A percentile compares a stretch with the other conserved stretches of the same genome.
These are phyloP conservation scores for Microplitis demolitor DNA, from an alignment of 1,140 invertebrate genomes.

Conservation along the genomic window DNA sequence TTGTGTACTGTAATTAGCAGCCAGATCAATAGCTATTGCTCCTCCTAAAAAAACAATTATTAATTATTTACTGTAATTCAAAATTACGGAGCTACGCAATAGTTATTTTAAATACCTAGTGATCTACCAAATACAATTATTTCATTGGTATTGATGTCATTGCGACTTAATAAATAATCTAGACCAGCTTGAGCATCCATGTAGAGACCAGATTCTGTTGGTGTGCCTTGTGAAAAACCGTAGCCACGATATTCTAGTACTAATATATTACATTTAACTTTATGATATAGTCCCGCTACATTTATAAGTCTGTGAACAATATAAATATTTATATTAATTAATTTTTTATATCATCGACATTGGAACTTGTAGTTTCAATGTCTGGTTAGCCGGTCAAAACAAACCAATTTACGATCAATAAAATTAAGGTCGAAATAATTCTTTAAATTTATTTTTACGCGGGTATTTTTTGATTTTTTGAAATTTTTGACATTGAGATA, in stretches of 20 bases:
- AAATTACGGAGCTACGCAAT: background rate
- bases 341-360: background rate
- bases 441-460: too few species aligned
- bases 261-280: constrained; percentile 82
- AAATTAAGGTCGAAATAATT: too few species aligned
- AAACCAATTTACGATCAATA: too few species aligned
- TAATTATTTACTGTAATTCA: background rate
- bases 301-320: constrained; percentile 70
- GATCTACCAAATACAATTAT: constrained; percentile 94
- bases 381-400: background rate
- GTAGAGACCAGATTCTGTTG: constrained; percentile 85
- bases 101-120: constrained; percentile 66
- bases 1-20: constrained; percentile 71
- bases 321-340: constrained; percentile 1
- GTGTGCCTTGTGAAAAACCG: constrained; percentile 87
- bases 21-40: constrained; percentile 85
- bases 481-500: too few species aligned
- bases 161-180: constrained; percentile 79
- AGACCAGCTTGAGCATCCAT: constrained; percentile 86
- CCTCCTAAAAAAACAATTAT: constrained; percentile 66
- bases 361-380: background rate
- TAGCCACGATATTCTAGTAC: constrained; percentile 94
- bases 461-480: too few species aligned
- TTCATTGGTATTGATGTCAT: constrained; percentile 82
- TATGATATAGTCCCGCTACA: constrained; percentile 77